Evolutionary conservation across 1,140 invertebrate species (phyloP), one percentile per base, ranked within the genome.

Genomic region (Atta cephalotes): DNA sequence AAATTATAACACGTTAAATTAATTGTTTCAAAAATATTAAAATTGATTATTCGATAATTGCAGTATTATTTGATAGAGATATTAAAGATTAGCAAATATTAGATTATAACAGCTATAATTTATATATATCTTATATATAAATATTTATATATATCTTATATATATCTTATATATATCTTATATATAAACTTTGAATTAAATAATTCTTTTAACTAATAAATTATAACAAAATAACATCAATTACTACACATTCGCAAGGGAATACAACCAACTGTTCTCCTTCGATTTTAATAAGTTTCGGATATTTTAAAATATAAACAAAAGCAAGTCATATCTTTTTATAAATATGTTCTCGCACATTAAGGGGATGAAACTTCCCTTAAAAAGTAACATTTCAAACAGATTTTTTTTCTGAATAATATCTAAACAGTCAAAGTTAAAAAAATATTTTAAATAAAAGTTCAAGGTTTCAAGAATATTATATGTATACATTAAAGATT

Each of bases 21-120:
- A 28, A 25, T 14, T 63, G 28, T 28, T 45, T 65, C 28, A 78
- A 65, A 25, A 77, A 77, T 25, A 63, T 45, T 18, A 45, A 45
- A 35, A 18, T 45, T 12, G 14, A 77, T 77, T 63, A 25, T 10
- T 77, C 9, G 31, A 21, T 25, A 16, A 58, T n/a, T 21, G 6
- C 0, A 35, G 0, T 39, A 39, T 66, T 66, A 58, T 58, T 66
- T n/a, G 31, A 39, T 16, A 66, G 9, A 66, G 21, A 7, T 21
- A 65, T 65, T 12, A 35, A 31, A 65, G 14, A 63, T 63, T 31
- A 31, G 14, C 14, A 28, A 63, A 63, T 12, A 18, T 31, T 31
- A 65, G 10, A 63, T 31, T 31, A 28, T 31, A 63, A 63, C 31
- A 35, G 9, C 31, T 66, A 35, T 35, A n/a, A 18, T 4, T 35